Evolutionary conservation across 2,888 invertebrate genomes (phyloP).

Genomic region (Phengaris arion): DNA sequence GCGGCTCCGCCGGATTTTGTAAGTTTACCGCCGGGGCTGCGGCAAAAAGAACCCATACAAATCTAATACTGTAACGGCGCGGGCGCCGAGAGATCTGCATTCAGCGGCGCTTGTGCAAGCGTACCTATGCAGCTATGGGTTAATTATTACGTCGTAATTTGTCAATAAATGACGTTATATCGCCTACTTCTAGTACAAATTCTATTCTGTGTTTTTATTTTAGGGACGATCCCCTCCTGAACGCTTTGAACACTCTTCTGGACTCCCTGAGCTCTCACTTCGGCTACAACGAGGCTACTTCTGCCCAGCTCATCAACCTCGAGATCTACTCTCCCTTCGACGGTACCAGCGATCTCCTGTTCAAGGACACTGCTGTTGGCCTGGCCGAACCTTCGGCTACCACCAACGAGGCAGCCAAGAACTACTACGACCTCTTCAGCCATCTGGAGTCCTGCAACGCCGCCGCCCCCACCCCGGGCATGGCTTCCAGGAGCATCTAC

Average conservation of each 20-base stretch:
- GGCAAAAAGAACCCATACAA: too few species aligned
- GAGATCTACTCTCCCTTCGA: constrained; percentile 81
- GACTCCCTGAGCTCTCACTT: constrained; percentile 73
- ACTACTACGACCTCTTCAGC: constrained; percentile 78
- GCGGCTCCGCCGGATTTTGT: too few species aligned
- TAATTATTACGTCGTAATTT: too few species aligned
- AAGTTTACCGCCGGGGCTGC: too few species aligned
- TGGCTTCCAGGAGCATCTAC: constrained; percentile 48
- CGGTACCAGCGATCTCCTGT: constrained; percentile 74
- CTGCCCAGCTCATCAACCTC: constrained; percentile 64
- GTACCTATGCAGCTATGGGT: too few species aligned
- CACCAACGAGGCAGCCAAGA: constrained; percentile 64
- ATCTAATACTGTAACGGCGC: too few species aligned
- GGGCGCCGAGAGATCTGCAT: too few species aligned
- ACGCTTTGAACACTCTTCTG: constrained; percentile 60
- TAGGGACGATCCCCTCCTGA: constrained; percentile 59
- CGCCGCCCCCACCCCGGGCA: constrained; percentile 45
- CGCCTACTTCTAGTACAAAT: too few species aligned
- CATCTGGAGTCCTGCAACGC: constrained; percentile 63
- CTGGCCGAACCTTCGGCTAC: constrained; percentile 65
- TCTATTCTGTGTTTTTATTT: constrained; percentile 34
- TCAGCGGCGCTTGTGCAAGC: too few species aligned
- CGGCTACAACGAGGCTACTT: constrained; percentile 64
- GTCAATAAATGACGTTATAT: too few species aligned
- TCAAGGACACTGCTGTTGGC: constrained; percentile 81